Percentiles rank a stretch among this genome's conserved stretches.
Evolutionary conservation across 2,888 invertebrate genomes (phyloP).

Genomic region (Ormyrus pomaceus): DNA sequence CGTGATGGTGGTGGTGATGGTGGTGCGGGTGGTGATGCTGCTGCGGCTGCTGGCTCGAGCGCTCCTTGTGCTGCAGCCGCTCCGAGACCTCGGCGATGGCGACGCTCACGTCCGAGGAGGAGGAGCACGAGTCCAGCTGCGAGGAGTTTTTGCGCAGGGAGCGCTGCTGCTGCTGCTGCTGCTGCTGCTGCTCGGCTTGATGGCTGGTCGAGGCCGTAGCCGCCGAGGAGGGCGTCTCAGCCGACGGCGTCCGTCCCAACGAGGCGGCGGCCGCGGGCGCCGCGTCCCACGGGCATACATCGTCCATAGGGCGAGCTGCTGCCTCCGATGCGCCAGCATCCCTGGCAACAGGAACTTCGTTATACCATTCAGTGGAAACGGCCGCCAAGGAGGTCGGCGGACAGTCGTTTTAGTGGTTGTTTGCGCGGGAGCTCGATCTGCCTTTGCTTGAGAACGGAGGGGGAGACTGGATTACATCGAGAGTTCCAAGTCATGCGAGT

Average conservation of each 20-base stretch:
- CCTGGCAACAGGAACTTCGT: slow-evolving; percentile 70
- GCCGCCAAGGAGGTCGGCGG: slow-evolving; percentile 49
- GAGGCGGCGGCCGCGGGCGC: slow-evolving; percentile 67
- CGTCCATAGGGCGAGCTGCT: slow-evolving; percentile 75
- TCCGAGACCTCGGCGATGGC: slow-evolving; percentile 78
- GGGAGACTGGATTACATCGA: too few species aligned
- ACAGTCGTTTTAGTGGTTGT: slow-evolving; percentile 28
- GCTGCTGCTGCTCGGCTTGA: slow-evolving; percentile 41
- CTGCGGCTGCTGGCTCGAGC: slow-evolving; percentile 79
- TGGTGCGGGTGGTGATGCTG: slow-evolving; percentile 76
- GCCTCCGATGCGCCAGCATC: slow-evolving; percentile 71
- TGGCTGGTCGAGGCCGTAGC: slow-evolving; percentile 17
- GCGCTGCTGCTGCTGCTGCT: slow-evolving; percentile 49
- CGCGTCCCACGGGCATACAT: slow-evolving; percentile 80
- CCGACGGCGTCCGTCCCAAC: slow-evolving; percentile 61
- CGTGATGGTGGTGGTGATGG: slow-evolving; percentile 82
- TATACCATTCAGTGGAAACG: slow-evolving; percentile 67
- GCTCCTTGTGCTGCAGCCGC: slow-evolving; percentile 78
- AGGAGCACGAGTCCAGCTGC: slow-evolving; percentile 83
- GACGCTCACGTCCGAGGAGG: slow-evolving; percentile 85
- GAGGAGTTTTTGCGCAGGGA: slow-evolving; percentile 82
- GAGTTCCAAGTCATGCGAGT: too few species aligned
- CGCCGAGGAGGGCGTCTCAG: slow-evolving; percentile 60
- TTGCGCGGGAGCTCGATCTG: background rate
- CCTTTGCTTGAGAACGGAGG: background rate